A percentile compares a stretch with the other conserved stretches of the same genome.
phyloP scores from a whole-genome alignment of 1,140 invertebrate species.

The Ectropis grisescens region DNA sequence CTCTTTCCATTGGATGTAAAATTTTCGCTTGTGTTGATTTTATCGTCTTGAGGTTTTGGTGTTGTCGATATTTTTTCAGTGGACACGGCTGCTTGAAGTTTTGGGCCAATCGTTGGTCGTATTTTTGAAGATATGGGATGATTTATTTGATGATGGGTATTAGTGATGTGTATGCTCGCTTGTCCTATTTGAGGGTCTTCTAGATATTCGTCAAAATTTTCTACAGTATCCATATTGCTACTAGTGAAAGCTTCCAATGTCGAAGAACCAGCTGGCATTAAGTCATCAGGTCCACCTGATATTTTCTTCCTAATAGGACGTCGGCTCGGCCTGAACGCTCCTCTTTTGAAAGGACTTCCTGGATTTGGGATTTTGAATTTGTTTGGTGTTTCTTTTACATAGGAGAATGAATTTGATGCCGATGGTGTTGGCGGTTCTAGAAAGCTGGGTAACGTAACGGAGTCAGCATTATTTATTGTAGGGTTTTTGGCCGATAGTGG shows the following conservation, averaged over 20 bases:
- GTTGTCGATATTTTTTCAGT: conserved; percentile 26
- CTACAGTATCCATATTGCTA: conserved; percentile 33
- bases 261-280: conserved; percentile 49
- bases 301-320: conserved; percentile 60
- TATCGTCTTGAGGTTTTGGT: conserved; percentile 22
- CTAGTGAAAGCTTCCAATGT: conserved; percentile 37
- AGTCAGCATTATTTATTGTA: conserved; percentile 22
- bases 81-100: conserved; percentile 31
- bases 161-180: conserved; percentile 18
- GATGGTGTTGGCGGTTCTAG: conserved; percentile 61
- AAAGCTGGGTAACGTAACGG: conserved; percentile 53
- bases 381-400: conserved; percentile 32
- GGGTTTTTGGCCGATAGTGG: conserved; percentile 35
- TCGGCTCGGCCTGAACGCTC: conserved; percentile 36
- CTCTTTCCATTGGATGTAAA: conserved; percentile 50
- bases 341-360: conserved; percentile 44
- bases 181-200: conserved; percentile 35
- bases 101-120: conserved; percentile 40
- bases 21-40: conserved; percentile 17
- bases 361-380: conserved; percentile 31
- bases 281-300: conserved; percentile 44
- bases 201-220: conserved; percentile 43
- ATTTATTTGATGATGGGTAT: too few relatives aligned
- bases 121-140: conserved; percentile 9
- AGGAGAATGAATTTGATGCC: conserved; percentile 33